Base-by-base conservation (phyloP, 92 coral and sea anemone species). In the Bergia puertoricense region DNA sequence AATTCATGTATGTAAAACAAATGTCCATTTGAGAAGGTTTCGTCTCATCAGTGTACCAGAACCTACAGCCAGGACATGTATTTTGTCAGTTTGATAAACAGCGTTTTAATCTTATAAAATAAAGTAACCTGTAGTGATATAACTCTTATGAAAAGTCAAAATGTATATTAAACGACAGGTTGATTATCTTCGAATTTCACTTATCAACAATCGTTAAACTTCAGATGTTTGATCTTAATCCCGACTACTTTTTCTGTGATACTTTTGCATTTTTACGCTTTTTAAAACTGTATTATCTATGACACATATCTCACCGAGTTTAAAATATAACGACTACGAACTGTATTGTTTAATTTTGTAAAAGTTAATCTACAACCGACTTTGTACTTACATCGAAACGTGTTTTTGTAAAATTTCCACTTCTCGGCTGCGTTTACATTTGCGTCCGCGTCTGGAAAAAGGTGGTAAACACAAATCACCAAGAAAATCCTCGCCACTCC, bases 341-440 rank as follows among this genome's bases (percentile, higher is more conserved):
- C 44, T 41, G 39, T 30, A 13, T 8, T 11, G 54, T 6, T 18
- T 5, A 14, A 18, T 76, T 41, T 45, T 45, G 3, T 41, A 6
- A 15, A 77, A 77, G 6, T 43, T 8, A 13, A 42, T 15, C 59
- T 2, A n/a, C 20, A 16, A 16, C 22, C 20, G 6, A 16, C 22
- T 54, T 8, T 37, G 40, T 80, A 80, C 85, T 54, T 67, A 80
- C 85, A 37, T 80, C 72, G 85, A 80, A 80, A 56, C 50, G 85
- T 80, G 43, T 56, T 80, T 73, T 80, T 56, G 85, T 80, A 80
- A 80, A 56, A 54, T 11, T 39, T 38, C 85, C 85, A 80, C 20
- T 57, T 57, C 48, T 23, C 16, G 18, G 59, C 59, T 54, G 59
- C 41, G 30, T 80, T 15, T 54, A 18, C 41, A 30, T 80, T 15